phyloP scores from a whole-genome alignment of 2,888 invertebrate species.

The Frankliniella fusca region DNA sequence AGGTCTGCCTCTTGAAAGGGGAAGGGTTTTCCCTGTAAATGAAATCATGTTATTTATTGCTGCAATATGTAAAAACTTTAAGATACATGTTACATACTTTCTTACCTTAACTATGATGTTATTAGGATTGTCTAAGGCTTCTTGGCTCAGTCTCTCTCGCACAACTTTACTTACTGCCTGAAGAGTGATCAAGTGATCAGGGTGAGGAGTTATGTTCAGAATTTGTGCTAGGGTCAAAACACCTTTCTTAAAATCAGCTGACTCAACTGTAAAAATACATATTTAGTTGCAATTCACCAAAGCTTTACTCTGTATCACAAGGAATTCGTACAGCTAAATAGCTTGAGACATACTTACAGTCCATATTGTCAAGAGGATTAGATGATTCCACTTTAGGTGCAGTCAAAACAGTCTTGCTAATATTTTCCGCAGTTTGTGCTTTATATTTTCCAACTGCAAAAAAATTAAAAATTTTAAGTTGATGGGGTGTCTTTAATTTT shows the following conservation, averaged over 20 bases:
- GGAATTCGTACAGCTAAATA: constrained; percentile 21
- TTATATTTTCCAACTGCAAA: constrained; percentile 67
- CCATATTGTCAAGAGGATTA: constrained; percentile 79
- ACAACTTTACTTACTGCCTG: constrained; percentile 64
- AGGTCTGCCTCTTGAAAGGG: constrained; percentile 64
- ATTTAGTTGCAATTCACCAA: constrained; percentile 21
- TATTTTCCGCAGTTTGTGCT: constrained; percentile 58
- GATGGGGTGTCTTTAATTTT: constrained; percentile 17
- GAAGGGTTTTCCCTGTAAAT: constrained; percentile 60
- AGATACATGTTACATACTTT: constrained; percentile 27
- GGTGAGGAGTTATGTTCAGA: constrained; percentile 75
- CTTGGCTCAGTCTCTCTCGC: constrained; percentile 55
- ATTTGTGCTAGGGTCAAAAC: constrained; percentile 73
- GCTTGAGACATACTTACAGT: constrained; percentile 62
- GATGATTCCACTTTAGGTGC: constrained; percentile 70
- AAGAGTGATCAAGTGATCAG: constrained; percentile 70
- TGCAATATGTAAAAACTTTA: not conserved
- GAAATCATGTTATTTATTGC: constrained; percentile 27
- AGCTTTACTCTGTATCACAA: constrained; percentile 26
- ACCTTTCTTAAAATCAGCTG: constrained; percentile 76
- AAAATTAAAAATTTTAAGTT: constrained; percentile 36
- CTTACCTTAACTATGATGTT: constrained; percentile 50
- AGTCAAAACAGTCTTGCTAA: constrained; percentile 53
- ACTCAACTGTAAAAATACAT: constrained; percentile 59
- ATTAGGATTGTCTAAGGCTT: constrained; percentile 55